Evolutionary conservation across 2,113 vertebrate genomes (phyloP).

Genomic region (human): GRCh38 chr5:65356501-65357000

Average conservation of each 20-base stretch:
- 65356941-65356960: slow-evolving; percentile 7
- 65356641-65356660: background rate
- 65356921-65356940: background rate
- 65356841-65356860: slow-evolving; percentile 13
- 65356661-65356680: background rate
- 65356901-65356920: slow-evolving; percentile 30
- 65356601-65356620: slow-evolving; percentile 35
- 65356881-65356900: background rate
- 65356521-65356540: background rate
- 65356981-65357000: background rate
- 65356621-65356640: slow-evolving; percentile 28
- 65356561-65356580: background rate
- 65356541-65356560: background rate
- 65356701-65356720: slow-evolving; percentile 47
- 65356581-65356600: slow-evolving; percentile 10
- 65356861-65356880: background rate
- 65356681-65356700: slow-evolving; percentile 32
- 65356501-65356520: background rate
- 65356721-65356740: slow-evolving; percentile 30
- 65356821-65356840: slow-evolving; percentile 39
- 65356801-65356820: background rate
- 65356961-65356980: background rate
- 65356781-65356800: slow-evolving; percentile 51
- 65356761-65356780: slow-evolving; percentile 51
- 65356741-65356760: slow-evolving; percentile 44